Conservation (phyloP, 2,888 invertebrate species). For the Tetrapedia diversipes region DNA sequence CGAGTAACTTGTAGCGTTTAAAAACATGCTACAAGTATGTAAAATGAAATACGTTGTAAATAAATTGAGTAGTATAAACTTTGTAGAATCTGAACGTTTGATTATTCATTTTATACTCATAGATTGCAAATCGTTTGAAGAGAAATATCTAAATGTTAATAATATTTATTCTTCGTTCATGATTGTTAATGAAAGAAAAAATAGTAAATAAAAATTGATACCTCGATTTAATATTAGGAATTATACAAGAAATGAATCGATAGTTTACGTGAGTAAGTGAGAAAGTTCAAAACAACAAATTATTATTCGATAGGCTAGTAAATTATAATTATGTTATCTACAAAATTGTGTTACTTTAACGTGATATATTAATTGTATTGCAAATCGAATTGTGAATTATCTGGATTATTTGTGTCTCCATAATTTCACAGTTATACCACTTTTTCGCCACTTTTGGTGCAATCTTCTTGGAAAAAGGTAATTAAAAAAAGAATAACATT, state of each 20-base stretch:
- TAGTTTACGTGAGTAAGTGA: background rate
- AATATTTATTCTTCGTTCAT: background rate
- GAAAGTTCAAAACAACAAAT: background rate
- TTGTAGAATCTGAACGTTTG: too few species aligned
- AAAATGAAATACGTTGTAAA: too few species aligned
- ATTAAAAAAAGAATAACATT: background rate
- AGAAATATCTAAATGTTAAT: background rate
- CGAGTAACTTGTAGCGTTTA: too few species aligned
- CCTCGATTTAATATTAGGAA: background rate
- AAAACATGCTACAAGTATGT: too few species aligned
- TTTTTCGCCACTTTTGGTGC: slow-evolving; percentile 3
- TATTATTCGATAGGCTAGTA: too few species aligned
- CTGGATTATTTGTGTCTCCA: slow-evolving; percentile 4
- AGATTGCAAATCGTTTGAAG: background rate
- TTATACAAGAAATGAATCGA: background rate
- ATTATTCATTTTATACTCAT: too few species aligned
- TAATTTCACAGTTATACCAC: slow-evolving; percentile 5
- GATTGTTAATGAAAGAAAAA: background rate
- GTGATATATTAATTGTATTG: background rate
- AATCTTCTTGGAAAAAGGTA: background rate
- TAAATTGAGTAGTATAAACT: too few species aligned
- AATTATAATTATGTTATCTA: background rate
- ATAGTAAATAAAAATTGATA: too few species aligned
- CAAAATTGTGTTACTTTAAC: background rate
- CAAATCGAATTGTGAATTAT: background rate